phyloP scores from a whole-genome alignment of 2,888 invertebrate species.

The Cephonodes hylas region DNA sequence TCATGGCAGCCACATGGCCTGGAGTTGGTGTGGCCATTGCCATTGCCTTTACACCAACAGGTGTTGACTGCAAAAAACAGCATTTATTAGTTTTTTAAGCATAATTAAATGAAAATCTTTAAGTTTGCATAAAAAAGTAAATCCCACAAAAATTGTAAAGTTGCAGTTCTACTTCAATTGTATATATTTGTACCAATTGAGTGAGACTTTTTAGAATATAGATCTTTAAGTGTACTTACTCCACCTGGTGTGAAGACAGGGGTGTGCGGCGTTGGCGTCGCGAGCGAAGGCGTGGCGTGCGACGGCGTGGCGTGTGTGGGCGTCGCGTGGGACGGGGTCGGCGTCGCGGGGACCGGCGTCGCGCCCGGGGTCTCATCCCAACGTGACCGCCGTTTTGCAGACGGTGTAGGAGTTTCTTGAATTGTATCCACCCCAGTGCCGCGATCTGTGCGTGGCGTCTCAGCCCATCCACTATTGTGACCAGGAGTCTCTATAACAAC shows the following conservation, averaged over 20 bases:
- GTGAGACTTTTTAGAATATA: too few species aligned
- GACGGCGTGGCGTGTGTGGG: slow-evolving; percentile 88
- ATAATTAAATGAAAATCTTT: too few species aligned
- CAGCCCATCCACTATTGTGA: slow-evolving; percentile 98
- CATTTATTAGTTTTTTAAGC: too few species aligned
- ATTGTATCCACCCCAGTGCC: slow-evolving; percentile 88
- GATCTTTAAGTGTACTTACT: slow-evolving; percentile 69
- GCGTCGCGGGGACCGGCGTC: slow-evolving; percentile 87
- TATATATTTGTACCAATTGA: too few species aligned
- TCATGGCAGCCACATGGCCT: slow-evolving; percentile 98
- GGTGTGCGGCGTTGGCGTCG: slow-evolving; percentile 83
- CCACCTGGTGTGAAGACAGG: slow-evolving; percentile 90
- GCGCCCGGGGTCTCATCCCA: slow-evolving; percentile 99
- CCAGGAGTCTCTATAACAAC: slow-evolving; percentile 95
- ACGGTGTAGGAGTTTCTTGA: slow-evolving; percentile 96
- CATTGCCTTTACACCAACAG: slow-evolving; percentile 97
- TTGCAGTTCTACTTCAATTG: too few species aligned
- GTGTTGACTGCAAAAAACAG: slow-evolving; percentile 81
- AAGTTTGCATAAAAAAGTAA: too few species aligned
- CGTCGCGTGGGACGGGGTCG: slow-evolving; percentile 86
- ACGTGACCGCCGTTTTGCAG: slow-evolving; percentile 96
- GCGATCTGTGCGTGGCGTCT: slow-evolving; percentile 97
- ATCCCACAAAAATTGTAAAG: too few species aligned
- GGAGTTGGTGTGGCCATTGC: slow-evolving; percentile 99
- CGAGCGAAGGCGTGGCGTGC: slow-evolving; percentile 86